These are phyloP conservation scores for Stegodyphus dumicola DNA, from an alignment of 1,140 invertebrate species.

Conservation along the genomic window DNA sequence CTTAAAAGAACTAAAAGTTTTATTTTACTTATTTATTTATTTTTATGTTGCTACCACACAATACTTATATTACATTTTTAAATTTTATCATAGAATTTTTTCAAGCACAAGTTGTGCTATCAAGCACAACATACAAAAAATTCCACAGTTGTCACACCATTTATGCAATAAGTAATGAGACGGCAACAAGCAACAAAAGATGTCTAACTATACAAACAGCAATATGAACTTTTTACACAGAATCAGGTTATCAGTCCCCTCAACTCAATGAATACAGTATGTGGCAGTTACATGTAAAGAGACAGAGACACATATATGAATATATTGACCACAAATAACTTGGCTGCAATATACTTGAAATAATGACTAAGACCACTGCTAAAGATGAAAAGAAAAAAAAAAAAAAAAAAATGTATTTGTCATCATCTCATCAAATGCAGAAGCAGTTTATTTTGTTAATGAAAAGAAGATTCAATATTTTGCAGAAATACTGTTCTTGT, in stretches of 20 bases:
- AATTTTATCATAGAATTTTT: neutral
- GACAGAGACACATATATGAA: conserved; percentile 11
- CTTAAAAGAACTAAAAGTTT: conserved; percentile 35
- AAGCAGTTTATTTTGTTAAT: neutral
- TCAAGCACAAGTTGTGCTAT: neutral
- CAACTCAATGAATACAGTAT: conserved; percentile 4
- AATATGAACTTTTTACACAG: conserved; percentile 41
- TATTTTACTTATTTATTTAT: neutral
- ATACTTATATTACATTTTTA: conserved; percentile 26
- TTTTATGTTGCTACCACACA: conserved; percentile 42
- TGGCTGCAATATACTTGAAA: conserved; percentile 19
- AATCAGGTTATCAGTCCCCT: conserved; percentile 39
- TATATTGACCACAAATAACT: conserved; percentile 1
- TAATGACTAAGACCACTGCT: conserved; percentile 53
- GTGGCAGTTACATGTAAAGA: conserved; percentile 30
- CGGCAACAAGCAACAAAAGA: conserved; percentile 43
- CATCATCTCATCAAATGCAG: neutral
- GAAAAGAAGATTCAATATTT: neutral
- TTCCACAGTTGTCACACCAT: conserved; percentile 33
- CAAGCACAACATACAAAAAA: conserved; percentile 37
- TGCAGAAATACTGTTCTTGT: neutral
- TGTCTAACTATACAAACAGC: conserved; percentile 48
- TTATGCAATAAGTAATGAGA: conserved; percentile 53
- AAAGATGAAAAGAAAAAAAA: conserved; percentile 14
- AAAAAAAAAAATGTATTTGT: neutral